phyloP scores from a whole-genome alignment of 2,888 invertebrate species.

The Coremacera marginata region DNA sequence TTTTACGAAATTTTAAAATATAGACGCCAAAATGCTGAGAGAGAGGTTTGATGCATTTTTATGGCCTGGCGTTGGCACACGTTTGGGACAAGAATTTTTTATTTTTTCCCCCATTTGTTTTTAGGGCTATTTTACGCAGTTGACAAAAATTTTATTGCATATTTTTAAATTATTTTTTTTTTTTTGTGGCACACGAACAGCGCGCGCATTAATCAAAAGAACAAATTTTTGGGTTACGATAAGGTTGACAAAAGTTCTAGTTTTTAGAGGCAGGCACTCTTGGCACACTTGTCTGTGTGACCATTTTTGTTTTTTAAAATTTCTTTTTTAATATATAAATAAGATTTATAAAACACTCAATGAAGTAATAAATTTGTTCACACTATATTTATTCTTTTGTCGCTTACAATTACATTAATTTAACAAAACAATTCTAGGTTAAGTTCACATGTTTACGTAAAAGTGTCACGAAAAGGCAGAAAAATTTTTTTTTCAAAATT shows the following conservation, averaged over 20 bases:
- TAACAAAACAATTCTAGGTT: conserved; percentile 49
- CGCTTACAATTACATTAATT: not conserved
- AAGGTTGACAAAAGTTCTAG: not conserved
- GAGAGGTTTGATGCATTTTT: not conserved
- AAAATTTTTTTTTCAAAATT: not conserved
- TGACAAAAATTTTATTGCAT: conserved; percentile 22
- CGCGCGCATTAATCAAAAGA: conserved; percentile 2
- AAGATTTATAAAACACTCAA: not conserved
- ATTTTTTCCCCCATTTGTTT: conserved; percentile 1
- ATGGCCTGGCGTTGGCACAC: not conserved
- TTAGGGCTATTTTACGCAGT: conserved; percentile 9
- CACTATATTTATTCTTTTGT: too few species aligned
- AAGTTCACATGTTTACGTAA: conserved; percentile 59
- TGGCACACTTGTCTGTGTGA: not conserved
- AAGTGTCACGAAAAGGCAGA: conserved; percentile 32
- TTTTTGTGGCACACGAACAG: conserved; percentile 1
- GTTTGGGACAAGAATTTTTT: not conserved
- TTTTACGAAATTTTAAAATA: not conserved
- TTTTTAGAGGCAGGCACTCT: not conserved
- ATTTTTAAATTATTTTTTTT: not conserved
- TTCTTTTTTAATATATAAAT: not conserved
- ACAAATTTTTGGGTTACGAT: conserved; percentile 2
- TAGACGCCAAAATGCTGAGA: not conserved
- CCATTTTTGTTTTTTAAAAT: not conserved
- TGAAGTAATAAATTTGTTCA: not conserved